These are phyloP conservation scores for Lissocephala sabroskyi DNA, from an alignment of 2,888 invertebrate genomes.

Conservation along the genomic window DNA sequence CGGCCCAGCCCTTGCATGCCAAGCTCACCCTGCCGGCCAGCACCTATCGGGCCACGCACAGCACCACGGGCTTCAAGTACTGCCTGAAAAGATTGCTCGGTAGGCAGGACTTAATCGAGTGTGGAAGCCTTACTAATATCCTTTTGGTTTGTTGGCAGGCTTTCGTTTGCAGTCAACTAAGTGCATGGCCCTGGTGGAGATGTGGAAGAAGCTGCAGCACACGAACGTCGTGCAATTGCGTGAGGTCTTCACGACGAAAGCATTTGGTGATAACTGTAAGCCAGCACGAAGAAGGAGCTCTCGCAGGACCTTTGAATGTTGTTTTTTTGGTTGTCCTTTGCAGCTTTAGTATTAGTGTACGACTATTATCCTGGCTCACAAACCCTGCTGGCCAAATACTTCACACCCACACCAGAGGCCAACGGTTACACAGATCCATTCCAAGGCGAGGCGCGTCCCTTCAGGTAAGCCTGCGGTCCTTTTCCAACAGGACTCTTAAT, in stretches of 20 bases:
- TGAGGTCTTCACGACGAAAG: conserved; percentile 95
- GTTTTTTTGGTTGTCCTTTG: not conserved
- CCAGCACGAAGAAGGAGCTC: conserved; percentile 32
- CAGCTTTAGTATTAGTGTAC: conserved; percentile 94
- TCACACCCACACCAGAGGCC: conserved; percentile 76
- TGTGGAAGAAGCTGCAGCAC: conserved; percentile 96
- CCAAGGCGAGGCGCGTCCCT: conserved; percentile 81
- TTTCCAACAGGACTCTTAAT: not conserved
- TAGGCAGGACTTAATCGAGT: conserved; percentile 67
- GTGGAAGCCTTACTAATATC: no score
- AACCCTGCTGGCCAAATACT: conserved; percentile 89
- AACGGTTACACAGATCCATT: conserved; percentile 85
- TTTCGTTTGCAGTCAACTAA: conserved; percentile 87
- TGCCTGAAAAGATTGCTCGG: conserved; percentile 92
- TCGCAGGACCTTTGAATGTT: not conserved
- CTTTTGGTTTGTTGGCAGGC: no score
- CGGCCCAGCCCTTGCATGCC: conserved; percentile 74
- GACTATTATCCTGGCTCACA: conserved; percentile 94
- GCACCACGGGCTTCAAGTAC: conserved; percentile 88
- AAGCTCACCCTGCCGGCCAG: conserved; percentile 85
- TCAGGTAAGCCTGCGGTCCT: conserved; percentile 60
- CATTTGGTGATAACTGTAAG: conserved; percentile 96
- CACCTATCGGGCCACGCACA: conserved; percentile 91
- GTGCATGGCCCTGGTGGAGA: conserved; percentile 87
- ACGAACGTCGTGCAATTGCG: conserved; percentile 94